Evolutionary conservation across 2,888 invertebrate species (phyloP).

Genomic region (Sinhomidia bicolor): DNA sequence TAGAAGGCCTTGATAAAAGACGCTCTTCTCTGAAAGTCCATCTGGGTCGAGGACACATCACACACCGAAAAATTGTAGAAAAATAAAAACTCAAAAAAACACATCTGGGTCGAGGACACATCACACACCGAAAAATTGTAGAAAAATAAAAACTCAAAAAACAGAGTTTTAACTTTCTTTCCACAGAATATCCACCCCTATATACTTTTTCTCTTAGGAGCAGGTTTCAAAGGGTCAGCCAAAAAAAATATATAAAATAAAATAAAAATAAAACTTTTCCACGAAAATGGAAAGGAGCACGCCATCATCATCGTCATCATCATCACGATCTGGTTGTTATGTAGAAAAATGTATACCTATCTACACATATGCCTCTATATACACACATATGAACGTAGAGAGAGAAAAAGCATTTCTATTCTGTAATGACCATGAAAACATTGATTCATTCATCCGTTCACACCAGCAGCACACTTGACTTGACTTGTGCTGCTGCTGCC

Average conservation of each 20-base stretch:
- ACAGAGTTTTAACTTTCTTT: not conserved
- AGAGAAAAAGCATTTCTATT: not conserved
- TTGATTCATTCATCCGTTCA: slow-evolving; percentile 18
- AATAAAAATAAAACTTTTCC: not conserved
- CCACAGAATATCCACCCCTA: not conserved
- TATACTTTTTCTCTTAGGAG: not conserved
- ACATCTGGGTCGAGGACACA: not conserved
- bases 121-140: too few species aligned
- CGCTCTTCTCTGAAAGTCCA: not conserved
- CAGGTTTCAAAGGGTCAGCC: not conserved
- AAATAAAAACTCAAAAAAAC: not conserved
- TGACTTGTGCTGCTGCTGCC: not conserved
- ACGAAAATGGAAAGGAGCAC: not conserved
- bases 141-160: not conserved
- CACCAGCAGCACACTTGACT: not conserved
- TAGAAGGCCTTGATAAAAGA: not conserved
- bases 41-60: not conserved
- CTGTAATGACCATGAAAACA: slow-evolving; percentile 2
- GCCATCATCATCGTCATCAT: not conserved
- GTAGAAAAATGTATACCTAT: too few species aligned
- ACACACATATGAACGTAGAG: not conserved
- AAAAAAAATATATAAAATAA: too few species aligned
- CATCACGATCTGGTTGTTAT: not conserved
- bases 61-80: too few species aligned
- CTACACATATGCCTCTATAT: too few species aligned